phyloP scores from a whole-genome alignment of 2,888 invertebrate species.

The Apamea crenata region DNA sequence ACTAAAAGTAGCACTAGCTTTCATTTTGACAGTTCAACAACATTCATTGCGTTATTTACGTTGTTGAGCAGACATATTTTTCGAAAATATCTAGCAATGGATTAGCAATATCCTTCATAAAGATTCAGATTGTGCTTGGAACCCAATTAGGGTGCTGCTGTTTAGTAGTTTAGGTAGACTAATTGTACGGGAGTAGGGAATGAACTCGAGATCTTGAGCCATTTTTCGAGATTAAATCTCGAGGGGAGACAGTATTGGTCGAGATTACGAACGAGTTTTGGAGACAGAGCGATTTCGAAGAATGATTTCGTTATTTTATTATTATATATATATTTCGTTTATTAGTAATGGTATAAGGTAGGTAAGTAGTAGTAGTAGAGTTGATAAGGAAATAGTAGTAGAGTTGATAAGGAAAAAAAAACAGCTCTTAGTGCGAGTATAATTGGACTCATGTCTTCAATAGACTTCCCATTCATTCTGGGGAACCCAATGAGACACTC shows the following conservation, averaged over 20 bases:
- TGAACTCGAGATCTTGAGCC: not conserved
- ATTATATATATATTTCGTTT: no score
- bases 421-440: not conserved
- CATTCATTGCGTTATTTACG: no score
- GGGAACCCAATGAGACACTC: not conserved
- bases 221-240: not conserved
- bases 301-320: no score
- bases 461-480: not conserved
- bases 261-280: not conserved
- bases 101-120: no score
- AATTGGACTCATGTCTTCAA: not conserved
- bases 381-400: not conserved
- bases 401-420: slow-evolving; percentile 1
- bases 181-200: not conserved
- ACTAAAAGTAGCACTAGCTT: no score
- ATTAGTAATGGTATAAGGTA: not conserved
- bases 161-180: not conserved
- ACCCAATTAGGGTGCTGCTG: no score
- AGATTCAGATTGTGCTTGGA: no score
- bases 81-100: no score
- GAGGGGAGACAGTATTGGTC: not conserved
- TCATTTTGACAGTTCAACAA: no score
- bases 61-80: no score
- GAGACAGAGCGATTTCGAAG: no score
- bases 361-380: not conserved